These are phyloP conservation scores for Cylas formicarius DNA, from an alignment of 1,140 invertebrate species.

Conservation along the genomic window DNA sequence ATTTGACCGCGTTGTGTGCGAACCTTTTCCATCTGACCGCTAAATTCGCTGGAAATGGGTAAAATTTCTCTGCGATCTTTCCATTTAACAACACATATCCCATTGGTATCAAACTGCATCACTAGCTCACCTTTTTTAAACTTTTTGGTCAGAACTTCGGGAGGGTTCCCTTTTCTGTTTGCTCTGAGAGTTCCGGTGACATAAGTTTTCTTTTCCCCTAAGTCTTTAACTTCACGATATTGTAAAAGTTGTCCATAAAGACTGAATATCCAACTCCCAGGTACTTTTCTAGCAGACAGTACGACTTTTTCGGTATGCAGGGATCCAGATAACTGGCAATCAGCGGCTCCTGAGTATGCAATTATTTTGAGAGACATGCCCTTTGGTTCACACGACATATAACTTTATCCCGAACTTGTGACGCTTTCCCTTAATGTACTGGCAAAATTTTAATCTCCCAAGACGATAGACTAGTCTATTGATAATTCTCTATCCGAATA, in stretches of 20 bases:
- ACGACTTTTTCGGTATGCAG: slow-evolving; percentile 16
- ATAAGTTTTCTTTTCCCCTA: slow-evolving; percentile 21
- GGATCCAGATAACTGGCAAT: slow-evolving; percentile 5
- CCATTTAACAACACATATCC: slow-evolving; percentile 13
- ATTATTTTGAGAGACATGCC: slow-evolving; percentile 21
- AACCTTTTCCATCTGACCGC: slow-evolving; percentile 7
- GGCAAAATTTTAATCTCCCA: slow-evolving; percentile 30
- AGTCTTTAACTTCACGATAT: too few species aligned
- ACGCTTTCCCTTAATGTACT: slow-evolving; percentile 34
- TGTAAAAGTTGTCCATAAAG: too few species aligned
- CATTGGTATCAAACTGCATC: slow-evolving; percentile 5
- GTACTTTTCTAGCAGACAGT: slow-evolving; percentile 7
- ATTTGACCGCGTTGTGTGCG: slow-evolving; percentile 4
- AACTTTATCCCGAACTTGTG: slow-evolving; percentile 34
- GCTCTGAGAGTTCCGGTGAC: slow-evolving; percentile 21
- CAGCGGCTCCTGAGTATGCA: slow-evolving; percentile 19
- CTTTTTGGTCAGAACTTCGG: slow-evolving; percentile 14
- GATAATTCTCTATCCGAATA: slow-evolving; percentile 26
- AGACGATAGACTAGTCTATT: slow-evolving; percentile 33
- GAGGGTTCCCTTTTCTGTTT: slow-evolving; percentile 24
- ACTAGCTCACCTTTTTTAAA: slow-evolving; percentile 11
- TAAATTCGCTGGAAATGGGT: slow-evolving; percentile 16
- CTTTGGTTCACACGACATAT: slow-evolving; percentile 21
- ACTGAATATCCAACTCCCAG: slow-evolving; percentile 20
- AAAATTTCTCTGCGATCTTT: slow-evolving; percentile 9